A percentile compares a stretch with the other conserved stretches of the same genome.
Evolutionary conservation across 2,797 vertebrate species (phyloP).

Genomic region (Cirrhinus mrigala): DNA sequence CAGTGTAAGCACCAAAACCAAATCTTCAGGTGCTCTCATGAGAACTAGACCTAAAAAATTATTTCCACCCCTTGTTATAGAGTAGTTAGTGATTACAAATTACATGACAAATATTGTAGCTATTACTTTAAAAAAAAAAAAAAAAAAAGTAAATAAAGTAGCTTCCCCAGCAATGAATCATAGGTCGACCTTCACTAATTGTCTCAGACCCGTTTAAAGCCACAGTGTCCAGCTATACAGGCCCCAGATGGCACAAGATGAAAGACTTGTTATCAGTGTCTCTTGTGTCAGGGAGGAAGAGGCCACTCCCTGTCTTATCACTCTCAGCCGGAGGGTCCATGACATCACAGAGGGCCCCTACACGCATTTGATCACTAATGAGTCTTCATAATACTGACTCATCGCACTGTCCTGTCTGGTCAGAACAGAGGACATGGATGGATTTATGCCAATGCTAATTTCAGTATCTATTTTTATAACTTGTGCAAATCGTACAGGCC

Average conservation of each 20-base stretch:
- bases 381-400: slow-evolving; percentile 22
- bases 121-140: too few relatives aligned
- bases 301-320: slow-evolving; percentile 71
- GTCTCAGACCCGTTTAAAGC: neutral
- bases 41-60: too few relatives aligned
- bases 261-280: slow-evolving; percentile 52
- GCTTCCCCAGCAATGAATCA: neutral
- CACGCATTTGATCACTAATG: slow-evolving; percentile 11
- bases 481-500: neutral
- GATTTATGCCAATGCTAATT: slow-evolving; percentile 31
- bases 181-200: neutral
- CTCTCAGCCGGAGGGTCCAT: slow-evolving; percentile 65
- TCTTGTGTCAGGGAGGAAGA: slow-evolving; percentile 68
- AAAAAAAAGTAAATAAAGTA: neutral
- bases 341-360: slow-evolving; percentile 67
- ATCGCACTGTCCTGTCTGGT: slow-evolving; percentile 43
- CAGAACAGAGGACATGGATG: slow-evolving; percentile 43
- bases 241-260: slow-evolving; percentile 33
- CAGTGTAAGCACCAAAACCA: too few relatives aligned
- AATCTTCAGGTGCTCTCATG: too few relatives aligned
- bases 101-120: too few relatives aligned
- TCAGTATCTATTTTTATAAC: slow-evolving; percentile 51
- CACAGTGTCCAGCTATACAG: slow-evolving; percentile 7
- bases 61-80: too few relatives aligned
- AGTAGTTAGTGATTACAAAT: too few relatives aligned